phyloP scores from a whole-genome alignment of 2,888 invertebrate genomes.

The Cecidostiba fungosa region DNA sequence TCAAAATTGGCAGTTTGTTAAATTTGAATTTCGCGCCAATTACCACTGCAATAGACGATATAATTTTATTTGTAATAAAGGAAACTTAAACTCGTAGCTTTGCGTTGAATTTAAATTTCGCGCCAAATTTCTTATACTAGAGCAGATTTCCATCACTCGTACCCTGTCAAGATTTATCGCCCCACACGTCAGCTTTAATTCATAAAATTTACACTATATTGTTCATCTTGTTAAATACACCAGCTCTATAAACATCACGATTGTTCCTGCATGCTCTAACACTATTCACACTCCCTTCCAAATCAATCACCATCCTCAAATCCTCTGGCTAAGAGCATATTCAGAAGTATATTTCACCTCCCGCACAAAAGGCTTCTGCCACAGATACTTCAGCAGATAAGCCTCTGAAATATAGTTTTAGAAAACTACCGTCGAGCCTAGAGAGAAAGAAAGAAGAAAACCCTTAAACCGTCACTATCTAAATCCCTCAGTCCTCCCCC shows the following conservation, averaged over 20 bases:
- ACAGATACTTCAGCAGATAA: background rate
- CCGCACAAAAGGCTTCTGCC: background rate
- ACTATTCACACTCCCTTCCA: background rate
- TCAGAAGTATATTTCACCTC: background rate
- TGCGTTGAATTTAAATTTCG: no score
- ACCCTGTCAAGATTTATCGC: no score
- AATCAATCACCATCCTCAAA: background rate
- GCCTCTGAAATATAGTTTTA: slow-evolving; percentile 5
- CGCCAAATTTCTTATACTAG: no score
- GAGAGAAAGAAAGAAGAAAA: background rate
- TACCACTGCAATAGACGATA: no score
- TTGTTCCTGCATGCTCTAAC: background rate
- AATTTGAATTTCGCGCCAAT: no score
- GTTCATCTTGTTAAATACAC: background rate
- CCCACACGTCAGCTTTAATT: background rate
- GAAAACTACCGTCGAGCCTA: background rate
- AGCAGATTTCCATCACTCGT: no score
- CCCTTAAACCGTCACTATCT: slow-evolving; percentile 8
- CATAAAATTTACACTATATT: background rate
- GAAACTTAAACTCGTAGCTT: no score
- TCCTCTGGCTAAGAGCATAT: background rate
- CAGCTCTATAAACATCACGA: no score
- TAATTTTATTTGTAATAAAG: no score
- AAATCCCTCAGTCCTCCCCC: background rate
- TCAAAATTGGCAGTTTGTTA: no score